A percentile compares a stretch with the other conserved stretches of the same genome.
Evolutionary conservation across 2,113 vertebrate genomes (phyloP).

Genomic region (Pseudorectes ferrugineus): DNA sequence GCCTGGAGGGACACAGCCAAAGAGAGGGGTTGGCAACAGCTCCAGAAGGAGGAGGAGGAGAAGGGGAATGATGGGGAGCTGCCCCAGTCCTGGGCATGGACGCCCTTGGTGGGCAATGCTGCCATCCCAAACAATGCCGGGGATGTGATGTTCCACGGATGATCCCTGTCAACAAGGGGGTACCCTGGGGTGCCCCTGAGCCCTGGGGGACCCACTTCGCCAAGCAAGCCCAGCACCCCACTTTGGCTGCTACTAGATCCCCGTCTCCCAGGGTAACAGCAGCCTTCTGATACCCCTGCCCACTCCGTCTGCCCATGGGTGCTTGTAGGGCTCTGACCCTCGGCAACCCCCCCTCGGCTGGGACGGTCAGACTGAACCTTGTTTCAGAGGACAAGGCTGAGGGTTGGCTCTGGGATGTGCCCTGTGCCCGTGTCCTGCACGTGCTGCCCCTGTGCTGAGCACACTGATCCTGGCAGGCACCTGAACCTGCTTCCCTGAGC

Average conservation of each 20-base stretch:
- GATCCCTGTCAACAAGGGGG: background rate
- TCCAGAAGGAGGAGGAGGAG: background rate
- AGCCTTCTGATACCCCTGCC: background rate
- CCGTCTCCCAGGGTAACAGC: background rate
- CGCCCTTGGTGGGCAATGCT: accelerated
- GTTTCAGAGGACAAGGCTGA: accelerated
- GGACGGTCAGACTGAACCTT: background rate
- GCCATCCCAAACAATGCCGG: background rate
- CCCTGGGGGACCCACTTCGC: background rate
- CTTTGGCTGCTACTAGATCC: background rate
- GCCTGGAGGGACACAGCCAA: constrained; percentile 69
- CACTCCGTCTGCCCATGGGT: accelerated
- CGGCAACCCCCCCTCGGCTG: accelerated
- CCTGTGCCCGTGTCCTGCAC: accelerated
- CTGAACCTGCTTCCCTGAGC: background rate
- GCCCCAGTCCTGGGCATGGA: background rate
- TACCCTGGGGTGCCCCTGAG: accelerated
- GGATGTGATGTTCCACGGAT: accelerated
- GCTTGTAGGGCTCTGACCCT: background rate
- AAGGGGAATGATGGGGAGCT: background rate
- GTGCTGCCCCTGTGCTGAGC: accelerated
- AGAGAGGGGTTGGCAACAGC: background rate
- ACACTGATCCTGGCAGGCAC: accelerated
- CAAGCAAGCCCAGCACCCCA: accelerated
- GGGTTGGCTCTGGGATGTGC: background rate